Conservation (phyloP, 2,888 invertebrate species). For the Spodoptera littoralis region DNA sequence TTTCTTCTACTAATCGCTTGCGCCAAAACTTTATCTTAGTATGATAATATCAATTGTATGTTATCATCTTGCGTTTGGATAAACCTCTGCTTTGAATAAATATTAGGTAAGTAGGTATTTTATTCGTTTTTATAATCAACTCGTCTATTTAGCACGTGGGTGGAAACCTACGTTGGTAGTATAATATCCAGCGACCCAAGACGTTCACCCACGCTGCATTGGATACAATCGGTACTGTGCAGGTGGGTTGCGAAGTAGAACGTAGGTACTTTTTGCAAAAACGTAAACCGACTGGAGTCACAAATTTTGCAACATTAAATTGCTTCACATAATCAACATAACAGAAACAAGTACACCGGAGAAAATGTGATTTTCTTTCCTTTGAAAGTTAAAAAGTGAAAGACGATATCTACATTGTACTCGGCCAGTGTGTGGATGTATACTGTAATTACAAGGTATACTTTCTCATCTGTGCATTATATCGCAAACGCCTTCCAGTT, state of each 20-base stretch:
- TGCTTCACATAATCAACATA: constrained; percentile 23
- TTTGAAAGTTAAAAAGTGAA: constrained; percentile 52
- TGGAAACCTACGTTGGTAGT: constrained; percentile 48
- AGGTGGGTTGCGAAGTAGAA: constrained; percentile 60
- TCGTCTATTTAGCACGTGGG: constrained; percentile 39
- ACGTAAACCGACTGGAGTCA: constrained; percentile 52
- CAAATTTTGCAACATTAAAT: constrained; percentile 53
- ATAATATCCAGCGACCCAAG: constrained; percentile 57
- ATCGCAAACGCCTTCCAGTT: constrained; percentile 19
- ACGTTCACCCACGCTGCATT: constrained; percentile 63
- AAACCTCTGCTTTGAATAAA: constrained; percentile 1
- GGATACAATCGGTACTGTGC: constrained; percentile 55
- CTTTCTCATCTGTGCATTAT: constrained; percentile 43
- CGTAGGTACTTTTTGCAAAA: constrained; percentile 59
- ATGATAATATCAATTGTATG: no score
- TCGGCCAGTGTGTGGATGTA: constrained; percentile 13
- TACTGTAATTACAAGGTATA: constrained; percentile 30
- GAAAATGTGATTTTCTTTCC: constrained; percentile 43
- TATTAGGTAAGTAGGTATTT: constrained; percentile 1
- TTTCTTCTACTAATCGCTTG: no score
- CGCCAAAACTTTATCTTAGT: no score
- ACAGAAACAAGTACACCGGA: constrained; percentile 21
- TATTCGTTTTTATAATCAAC: constrained; percentile 16
- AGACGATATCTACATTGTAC: constrained; percentile 44
- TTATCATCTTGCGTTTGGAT: not conserved